Conservation (phyloP, 1,140 invertebrate species). For the Triops longicaudatus region DNA sequence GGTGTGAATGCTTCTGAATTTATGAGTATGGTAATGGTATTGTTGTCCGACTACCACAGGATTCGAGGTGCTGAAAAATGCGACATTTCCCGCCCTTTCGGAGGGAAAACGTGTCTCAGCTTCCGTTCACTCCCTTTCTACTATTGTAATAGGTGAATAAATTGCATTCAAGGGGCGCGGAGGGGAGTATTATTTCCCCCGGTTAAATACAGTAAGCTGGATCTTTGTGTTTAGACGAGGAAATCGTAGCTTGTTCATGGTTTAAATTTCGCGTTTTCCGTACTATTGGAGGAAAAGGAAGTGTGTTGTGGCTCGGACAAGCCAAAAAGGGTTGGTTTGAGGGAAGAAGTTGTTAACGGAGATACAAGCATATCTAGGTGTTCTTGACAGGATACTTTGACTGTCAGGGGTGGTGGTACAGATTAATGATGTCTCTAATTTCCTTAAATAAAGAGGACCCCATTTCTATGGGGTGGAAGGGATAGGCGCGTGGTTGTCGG, state of each 20-base stretch:
- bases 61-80: neutral
- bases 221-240: neutral
- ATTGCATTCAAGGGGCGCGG: neutral
- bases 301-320: neutral
- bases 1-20: constrained; percentile 16
- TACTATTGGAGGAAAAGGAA: neutral
- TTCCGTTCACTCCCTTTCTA: neutral
- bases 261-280: neutral
- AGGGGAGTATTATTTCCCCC: neutral
- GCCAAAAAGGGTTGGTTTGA: neutral
- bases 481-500: too few relatives aligned
- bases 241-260: neutral
- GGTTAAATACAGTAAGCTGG: neutral
- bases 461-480: neutral
- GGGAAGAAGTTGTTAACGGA: neutral
- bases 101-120: neutral
- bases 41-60: neutral
- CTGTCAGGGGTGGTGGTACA: neutral
- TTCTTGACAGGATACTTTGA: neutral
- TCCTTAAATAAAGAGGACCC: neutral
- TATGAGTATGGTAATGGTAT: constrained; percentile 3
- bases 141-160: neutral
- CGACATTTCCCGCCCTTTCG: neutral
- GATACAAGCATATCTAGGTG: neutral
- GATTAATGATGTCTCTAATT: constrained; percentile 20